Evolutionary conservation across 2,797 vertebrate genomes (phyloP), one percentile per base, ranked within the genome.

Genomic region (Trematomus bernacchii): DNA sequence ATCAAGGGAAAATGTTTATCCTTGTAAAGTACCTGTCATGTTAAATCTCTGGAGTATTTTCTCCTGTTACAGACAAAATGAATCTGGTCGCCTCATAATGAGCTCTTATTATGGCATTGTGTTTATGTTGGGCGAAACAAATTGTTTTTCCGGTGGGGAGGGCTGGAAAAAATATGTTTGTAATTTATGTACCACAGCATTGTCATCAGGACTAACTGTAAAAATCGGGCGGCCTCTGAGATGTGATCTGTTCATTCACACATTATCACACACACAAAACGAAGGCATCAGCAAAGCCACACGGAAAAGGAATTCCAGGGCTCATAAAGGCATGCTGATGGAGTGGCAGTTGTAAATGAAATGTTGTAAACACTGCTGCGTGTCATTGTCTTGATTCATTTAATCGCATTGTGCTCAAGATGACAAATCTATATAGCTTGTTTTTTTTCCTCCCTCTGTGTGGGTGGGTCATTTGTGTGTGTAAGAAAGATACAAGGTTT

Each of bases 51-150:
- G 48, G 54, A 85, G 80, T 47, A 55, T 87, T 84, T 89, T 92
- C 86, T 87, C 76, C 79, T 65, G 59, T 88, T 89, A 75, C 83
- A 90, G 86, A 87, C 82, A 76, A 89, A 90, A 85, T 79, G 71
- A 89, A 92, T 92, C 84, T 84, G 84, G 87, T 86, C 79, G 78
- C 88, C 80, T 92, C 82, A 87, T 91, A 91, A 93, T 86, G 87
- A 89, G 84, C 81, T 64, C 81, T 88, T 92, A 87, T 93, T 90
- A 90, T 87, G 87, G 77, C 71, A 84, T 90, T 85, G 88, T 89
- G 85, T 93, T 92, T 89, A 90, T 85, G 82, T 86, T 89, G 80
- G 85, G 87, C 48, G 76, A 89, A 88, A 85, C 85, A 91, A 92
- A 91, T 90, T 85, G 87, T 85, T 85, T 86, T 88, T 89, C 78